These are phyloP conservation scores for Salvelinus fontinalis DNA, from an alignment of 2,113 vertebrate genomes.

Conservation along the genomic window DNA sequence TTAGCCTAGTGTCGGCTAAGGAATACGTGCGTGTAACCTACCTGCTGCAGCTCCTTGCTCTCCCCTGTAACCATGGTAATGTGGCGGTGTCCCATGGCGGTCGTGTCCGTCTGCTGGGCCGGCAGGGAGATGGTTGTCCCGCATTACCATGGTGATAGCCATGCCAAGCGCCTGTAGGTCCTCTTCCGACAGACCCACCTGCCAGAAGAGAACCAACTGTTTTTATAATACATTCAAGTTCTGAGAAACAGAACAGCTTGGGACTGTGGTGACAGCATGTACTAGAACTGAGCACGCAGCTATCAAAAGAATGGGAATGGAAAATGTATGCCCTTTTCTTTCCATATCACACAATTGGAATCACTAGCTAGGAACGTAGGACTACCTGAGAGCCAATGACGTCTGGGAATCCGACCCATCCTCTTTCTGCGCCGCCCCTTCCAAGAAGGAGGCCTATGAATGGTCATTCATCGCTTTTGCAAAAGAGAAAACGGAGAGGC, in stretches of 20 bases:
- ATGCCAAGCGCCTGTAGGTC: conserved; percentile 76
- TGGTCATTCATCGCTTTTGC: conserved; percentile 56
- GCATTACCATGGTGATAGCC: conserved; percentile 73
- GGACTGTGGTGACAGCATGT: too few species aligned
- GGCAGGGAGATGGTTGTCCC: conserved; percentile 58
- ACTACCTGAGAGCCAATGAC: conserved; percentile 51
- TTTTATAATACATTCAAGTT: too few species aligned
- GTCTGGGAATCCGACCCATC: conserved; percentile 57
- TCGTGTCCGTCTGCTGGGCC: conserved; percentile 34
- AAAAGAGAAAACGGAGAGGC: too few species aligned
- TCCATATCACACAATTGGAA: background rate
- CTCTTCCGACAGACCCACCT: conserved; percentile 73
- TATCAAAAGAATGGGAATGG: background rate
- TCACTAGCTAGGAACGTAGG: conserved; percentile 9
- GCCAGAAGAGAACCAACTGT: background rate
- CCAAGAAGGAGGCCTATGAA: conserved; percentile 62
- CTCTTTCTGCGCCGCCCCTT: conserved; percentile 56
- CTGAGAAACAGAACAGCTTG: too few species aligned
- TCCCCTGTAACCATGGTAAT: conserved; percentile 56
- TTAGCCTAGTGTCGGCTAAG: background rate
- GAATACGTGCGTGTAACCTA: conserved; percentile 31
- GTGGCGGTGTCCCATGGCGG: conserved; percentile 23
- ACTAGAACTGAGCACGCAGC: too few species aligned
- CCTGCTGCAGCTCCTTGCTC: conserved; percentile 65
- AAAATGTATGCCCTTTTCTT: too few species aligned